Evolutionary conservation across 2,113 vertebrate species (phyloP).

Genomic region (Mobula hypostoma): DNA sequence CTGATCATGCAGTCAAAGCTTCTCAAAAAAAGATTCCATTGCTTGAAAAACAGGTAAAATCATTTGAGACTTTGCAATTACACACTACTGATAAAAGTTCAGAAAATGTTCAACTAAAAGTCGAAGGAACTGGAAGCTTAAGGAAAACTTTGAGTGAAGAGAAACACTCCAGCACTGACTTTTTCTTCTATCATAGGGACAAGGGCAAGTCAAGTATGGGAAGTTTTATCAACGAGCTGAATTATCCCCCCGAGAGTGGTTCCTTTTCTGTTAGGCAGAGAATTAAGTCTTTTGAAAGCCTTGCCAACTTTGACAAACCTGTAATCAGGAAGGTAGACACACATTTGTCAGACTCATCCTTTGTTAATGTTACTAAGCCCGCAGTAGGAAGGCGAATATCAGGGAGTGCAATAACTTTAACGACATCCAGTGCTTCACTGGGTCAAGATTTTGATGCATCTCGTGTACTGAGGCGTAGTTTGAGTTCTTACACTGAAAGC

Average conservation of each 20-base stretch:
- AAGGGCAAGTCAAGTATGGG: constrained; percentile 50
- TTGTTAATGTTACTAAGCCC: constrained; percentile 52
- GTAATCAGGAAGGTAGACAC: constrained; percentile 59
- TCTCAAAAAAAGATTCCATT: background rate
- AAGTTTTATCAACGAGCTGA: constrained; percentile 63
- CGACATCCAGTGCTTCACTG: constrained; percentile 40
- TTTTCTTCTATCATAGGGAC: constrained; percentile 3
- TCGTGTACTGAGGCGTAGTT: constrained; percentile 56
- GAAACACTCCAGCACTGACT: constrained; percentile 9
- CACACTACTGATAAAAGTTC: background rate
- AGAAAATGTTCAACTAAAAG: background rate
- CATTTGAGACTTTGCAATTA: constrained; percentile 3
- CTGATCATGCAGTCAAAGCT: background rate
- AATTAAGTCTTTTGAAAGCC: constrained; percentile 92
- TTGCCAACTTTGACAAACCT: constrained; percentile 75
- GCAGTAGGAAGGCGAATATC: constrained; percentile 65
- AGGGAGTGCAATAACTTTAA: constrained; percentile 49
- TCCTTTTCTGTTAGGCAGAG: constrained; percentile 87
- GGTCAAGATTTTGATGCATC: constrained; percentile 42
- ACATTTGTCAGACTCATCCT: constrained; percentile 48
- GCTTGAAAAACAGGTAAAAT: constrained; percentile 16
- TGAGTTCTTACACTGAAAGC: constrained; percentile 66
- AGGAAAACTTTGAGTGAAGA: constrained; percentile 33
- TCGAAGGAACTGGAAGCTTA: background rate
- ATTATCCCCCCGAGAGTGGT: constrained; percentile 60